Evolutionary conservation across 2,888 invertebrate species (phyloP), one percentile per base, ranked within the genome.

Genomic region (Tubulanus polymorphus): DNA sequence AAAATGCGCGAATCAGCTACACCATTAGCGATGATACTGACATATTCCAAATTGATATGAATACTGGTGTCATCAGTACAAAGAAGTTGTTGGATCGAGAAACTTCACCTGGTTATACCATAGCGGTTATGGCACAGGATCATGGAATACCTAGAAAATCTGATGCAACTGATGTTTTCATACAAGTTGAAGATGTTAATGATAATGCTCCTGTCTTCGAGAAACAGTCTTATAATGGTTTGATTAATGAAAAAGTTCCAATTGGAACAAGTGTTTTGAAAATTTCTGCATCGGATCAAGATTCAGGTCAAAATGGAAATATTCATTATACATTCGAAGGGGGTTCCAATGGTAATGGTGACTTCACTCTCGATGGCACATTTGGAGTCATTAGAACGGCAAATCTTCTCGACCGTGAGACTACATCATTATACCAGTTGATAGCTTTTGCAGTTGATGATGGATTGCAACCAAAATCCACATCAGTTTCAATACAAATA

Each of bases 141-240:
- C 92, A 93, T 1, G 97, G 97, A 1, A 85, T 86, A 37, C 95
- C 95, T 0, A 87, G 93, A 0, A 81, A 93, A 18, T 90, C 91
- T 1, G 95, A 96, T 72, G 93, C 93, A 0, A 95, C 96, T 0
- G 93, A 94, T 70, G 89, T 99, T 0, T 94, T 96, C 77, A 92
- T 97, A 65, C 88, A 91, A 0, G 88, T 99, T 0, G 89, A 90
- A 0, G 99, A 99, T 75, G 92, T 95, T 0, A 99, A 99, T 74
- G 97, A 99, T 74, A 94, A 95, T 74, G 86, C 89, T 1, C 96
- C 96, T 0, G 83, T 85, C 0, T 96, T 96, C 71, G 81, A 82
- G 37, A 82, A 84, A 8, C 90, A 91, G 0, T 91, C 91, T 0
- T 95, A 95, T 74, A 87, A 89, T 1, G 90, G 91, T 0, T 88